Conservation (phyloP, 2,113 vertebrate species). For the Elgaria multicarinata region DNA sequence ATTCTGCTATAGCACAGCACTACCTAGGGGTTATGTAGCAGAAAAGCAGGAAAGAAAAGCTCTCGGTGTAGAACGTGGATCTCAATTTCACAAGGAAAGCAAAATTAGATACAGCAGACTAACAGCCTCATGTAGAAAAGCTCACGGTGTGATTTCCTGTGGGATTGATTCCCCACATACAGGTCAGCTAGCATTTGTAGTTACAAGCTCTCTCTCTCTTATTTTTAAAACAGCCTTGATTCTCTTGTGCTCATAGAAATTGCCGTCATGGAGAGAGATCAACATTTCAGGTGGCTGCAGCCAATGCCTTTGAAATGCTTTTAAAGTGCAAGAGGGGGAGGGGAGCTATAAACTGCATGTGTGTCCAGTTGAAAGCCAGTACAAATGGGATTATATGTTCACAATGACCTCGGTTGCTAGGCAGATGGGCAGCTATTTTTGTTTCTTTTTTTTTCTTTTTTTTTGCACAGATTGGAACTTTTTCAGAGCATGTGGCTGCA, state of each 20-base stretch:
- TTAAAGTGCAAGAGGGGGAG: neutral
- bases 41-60: too few relatives aligned
- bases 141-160: neutral
- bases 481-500: neutral
- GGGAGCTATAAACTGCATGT: neutral
- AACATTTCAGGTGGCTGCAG: neutral
- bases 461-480: neutral
- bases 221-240: neutral
- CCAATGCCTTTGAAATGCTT: neutral
- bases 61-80: too few relatives aligned
- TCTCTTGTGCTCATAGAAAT: neutral
- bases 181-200: neutral
- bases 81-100: too few relatives aligned
- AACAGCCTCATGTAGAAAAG: too few relatives aligned
- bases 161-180: neutral
- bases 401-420: neutral
- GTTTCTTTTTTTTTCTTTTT: neutral
- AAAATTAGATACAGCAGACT: too few relatives aligned
- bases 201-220: neutral
- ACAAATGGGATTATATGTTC: neutral
- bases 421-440: neutral
- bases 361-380: fast-evolving
- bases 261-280: neutral
- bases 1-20: too few relatives aligned
- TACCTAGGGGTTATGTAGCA: too few relatives aligned